These are phyloP conservation scores for Oligia latruncula DNA, from an alignment of 2,888 invertebrate species.

Conservation along the genomic window DNA sequence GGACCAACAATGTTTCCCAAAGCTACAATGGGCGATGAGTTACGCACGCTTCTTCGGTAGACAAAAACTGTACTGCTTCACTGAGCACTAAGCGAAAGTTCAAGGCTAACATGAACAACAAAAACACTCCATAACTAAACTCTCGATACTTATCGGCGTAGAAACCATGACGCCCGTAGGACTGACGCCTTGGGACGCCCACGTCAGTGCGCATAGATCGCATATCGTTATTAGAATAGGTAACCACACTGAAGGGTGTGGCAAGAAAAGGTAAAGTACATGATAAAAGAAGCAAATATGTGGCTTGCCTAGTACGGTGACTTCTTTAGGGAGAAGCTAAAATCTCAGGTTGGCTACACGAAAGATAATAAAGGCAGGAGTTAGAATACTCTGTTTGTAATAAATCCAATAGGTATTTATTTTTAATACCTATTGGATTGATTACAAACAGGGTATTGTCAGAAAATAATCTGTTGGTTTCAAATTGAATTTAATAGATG, in stretches of 20 bases:
- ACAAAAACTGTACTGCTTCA: conserved; percentile 22
- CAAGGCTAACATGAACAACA: conserved; percentile 30
- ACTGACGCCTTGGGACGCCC: conserved; percentile 50
- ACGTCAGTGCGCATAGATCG: conserved; percentile 24
- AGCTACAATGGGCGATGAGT: neutral
- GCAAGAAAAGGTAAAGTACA: conserved; percentile 1
- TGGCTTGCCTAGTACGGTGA: conserved; percentile 7
- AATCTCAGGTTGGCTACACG: neutral
- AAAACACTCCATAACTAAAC: conserved; percentile 23
- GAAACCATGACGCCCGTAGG: conserved; percentile 41
- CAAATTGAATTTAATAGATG: neutral
- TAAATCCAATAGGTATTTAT: neutral
- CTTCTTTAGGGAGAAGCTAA: conserved; percentile 8
- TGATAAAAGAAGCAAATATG: conserved; percentile 36
- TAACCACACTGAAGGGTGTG: conserved; percentile 18
- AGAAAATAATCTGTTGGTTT: neutral
- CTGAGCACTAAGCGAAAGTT: conserved; percentile 41
- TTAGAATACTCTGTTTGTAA: neutral
- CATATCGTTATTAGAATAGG: conserved; percentile 11
- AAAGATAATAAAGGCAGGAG: neutral
- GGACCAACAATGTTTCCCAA: neutral
- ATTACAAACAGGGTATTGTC: neutral
- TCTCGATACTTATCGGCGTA: conserved; percentile 17
- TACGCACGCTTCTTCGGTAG: neutral
- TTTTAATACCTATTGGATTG: neutral